Conservation (phyloP, 2,113 vertebrate species). For the Colaptes auratus region DNA sequence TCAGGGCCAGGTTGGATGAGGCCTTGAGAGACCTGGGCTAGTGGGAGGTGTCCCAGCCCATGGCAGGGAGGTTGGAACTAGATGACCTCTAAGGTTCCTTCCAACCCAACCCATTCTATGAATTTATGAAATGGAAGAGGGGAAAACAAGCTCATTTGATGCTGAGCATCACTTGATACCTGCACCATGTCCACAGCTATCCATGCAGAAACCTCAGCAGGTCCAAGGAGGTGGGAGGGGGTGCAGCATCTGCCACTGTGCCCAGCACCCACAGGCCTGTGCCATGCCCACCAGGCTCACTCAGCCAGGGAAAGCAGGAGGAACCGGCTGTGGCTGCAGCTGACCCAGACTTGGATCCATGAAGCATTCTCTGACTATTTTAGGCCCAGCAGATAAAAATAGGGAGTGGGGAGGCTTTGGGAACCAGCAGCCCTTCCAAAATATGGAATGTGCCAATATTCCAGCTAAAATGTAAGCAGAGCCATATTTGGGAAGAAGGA, state of each 20-base stretch:
- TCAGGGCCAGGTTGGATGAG: too few species aligned
- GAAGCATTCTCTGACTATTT: background rate
- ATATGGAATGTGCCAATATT: background rate
- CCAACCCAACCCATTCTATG: too few species aligned
- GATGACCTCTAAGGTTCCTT: too few species aligned
- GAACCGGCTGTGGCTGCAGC: background rate
- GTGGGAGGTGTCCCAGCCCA: too few species aligned
- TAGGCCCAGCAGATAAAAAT: slow-evolving; percentile 38
- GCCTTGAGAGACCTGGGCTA: too few species aligned
- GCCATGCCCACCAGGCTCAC: rapidly evolving
- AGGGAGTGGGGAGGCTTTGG: background rate
- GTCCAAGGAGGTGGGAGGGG: background rate
- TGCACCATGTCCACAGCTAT: background rate
- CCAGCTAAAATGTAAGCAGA: background rate
- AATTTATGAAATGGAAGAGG: background rate
- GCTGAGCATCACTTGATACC: background rate
- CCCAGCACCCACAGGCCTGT: background rate
- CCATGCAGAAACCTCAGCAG: background rate
- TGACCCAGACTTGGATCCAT: background rate
- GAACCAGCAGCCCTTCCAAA: slow-evolving; percentile 37
- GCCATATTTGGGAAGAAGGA: background rate
- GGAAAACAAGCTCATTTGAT: background rate
- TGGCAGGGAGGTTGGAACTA: too few species aligned
- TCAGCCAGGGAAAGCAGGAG: rapidly evolving
- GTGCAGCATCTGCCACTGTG: background rate